Conservation (phyloP, 2,797 vertebrate genomes). For the Hybognathus amarus region DNA sequence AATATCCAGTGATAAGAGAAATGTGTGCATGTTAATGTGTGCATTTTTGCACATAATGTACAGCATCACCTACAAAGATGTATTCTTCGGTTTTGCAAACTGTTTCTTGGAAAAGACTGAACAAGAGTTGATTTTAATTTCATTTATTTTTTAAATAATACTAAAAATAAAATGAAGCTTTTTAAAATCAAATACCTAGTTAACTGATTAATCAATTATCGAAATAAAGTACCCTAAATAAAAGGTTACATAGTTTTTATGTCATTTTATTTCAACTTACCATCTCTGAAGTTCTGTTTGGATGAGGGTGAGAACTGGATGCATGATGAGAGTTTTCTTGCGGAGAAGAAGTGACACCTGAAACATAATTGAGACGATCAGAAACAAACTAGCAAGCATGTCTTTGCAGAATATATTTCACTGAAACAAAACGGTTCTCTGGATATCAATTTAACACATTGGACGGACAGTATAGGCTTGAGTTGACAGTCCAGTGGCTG, state of each 20-base stretch:
- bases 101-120: neutral
- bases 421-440: neutral
- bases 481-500: constrained; percentile 1
- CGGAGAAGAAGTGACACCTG: constrained; percentile 97
- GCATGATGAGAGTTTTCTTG: constrained; percentile 96
- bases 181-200: neutral
- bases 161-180: neutral
- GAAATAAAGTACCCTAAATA: neutral
- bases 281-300: constrained; percentile 93
- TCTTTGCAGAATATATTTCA: neutral
- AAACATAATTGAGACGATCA: constrained; percentile 58
- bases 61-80: neutral
- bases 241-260: neutral
- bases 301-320: constrained; percentile 92
- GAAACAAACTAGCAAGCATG: neutral
- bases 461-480: neutral
- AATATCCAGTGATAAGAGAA: neutral
- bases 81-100: neutral
- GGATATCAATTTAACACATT: neutral
- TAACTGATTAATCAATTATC: neutral
- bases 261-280: too few relatives aligned
- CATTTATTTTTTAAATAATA: too few relatives aligned
- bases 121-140: neutral
- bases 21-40: neutral
- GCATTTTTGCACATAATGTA: neutral